A percentile compares a stretch with the other conserved stretches of the same genome.
phyloP scores from a whole-genome alignment of 2,888 invertebrate species.

The Pharmacophagus antenor region DNA sequence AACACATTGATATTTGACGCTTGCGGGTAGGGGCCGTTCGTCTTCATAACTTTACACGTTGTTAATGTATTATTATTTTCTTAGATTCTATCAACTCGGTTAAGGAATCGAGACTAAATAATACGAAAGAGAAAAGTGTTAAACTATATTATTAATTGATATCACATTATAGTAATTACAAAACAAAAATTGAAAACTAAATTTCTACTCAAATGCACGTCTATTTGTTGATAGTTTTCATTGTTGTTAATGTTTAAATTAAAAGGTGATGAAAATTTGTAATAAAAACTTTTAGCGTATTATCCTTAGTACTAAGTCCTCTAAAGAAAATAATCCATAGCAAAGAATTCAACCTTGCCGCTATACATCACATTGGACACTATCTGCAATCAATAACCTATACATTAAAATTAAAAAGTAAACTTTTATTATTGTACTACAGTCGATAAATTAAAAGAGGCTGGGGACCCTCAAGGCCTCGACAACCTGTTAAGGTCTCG shows the following conservation, averaged over 20 bases:
- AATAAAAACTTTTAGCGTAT: no score
- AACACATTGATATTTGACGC: constrained; percentile 26
- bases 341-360: constrained; percentile 4
- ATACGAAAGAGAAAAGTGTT: no score
- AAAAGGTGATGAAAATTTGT: no score
- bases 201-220: no score
- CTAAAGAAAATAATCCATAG: neutral
- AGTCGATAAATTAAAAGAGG: constrained; percentile 55
- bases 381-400: constrained; percentile 34
- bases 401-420: constrained; percentile 37
- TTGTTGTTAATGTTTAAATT: no score
- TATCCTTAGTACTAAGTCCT: no score
- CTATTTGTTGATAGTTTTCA: no score
- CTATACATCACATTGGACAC: constrained; percentile 7
- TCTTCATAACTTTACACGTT: neutral
- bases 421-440: constrained; percentile 37
- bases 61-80: neutral
- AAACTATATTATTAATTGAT: no score
- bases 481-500: constrained; percentile 55
- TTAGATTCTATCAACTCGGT: neutral
- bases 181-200: no score
- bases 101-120: no score
- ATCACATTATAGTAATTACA: no score
- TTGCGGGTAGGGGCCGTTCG: constrained; percentile 2
- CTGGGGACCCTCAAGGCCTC: constrained; percentile 53